Base-by-base conservation (phyloP, 2,797 vertebrate genomes). In the Graptemys geographica region DNA sequence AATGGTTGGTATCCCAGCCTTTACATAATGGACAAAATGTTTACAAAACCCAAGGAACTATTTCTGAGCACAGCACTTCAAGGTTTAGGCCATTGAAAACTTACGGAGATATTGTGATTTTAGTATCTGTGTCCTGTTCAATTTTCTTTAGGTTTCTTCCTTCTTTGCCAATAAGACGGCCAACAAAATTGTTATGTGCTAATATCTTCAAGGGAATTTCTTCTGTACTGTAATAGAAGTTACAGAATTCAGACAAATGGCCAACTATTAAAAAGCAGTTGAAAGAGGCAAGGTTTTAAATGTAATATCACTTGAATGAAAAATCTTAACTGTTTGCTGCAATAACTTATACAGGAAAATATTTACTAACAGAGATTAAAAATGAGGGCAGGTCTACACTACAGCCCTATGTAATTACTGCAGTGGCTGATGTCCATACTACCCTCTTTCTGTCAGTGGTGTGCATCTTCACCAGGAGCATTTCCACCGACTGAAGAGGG, bases 21-120 rank as follows among this genome's bases (percentile, higher is more conserved):
- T 83, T 88, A 84, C 13, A 33, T 59, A 31, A 51, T 15, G 41
- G 16, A 47, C 72, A 41, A 41, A 74, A 44, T 21, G 59, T 33
- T 69, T 69, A n/a, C n/a, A n/a, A 72, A 72, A 23, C n/a, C 9
- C n/a, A 72, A 62, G 10, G 37, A 72, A 23, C 69, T 72, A 37
- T 41, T 41, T 72, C 65, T 11, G 16, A 56, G 85, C 47, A 28
- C 25, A 80, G 10, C 44, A 86, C 13, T 85, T 41, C 19, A 18
- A 69, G 44, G 53, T 15, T 47, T 8, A 86, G 41, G 53, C 5
- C 23, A 81, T 2, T 0, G 1, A 84, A 91, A 88, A 98, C 99
- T 99, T 98, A 99, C 99, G 99, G 98, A 69, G 99, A 99, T 98
- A 99, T 99, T 8, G 99, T 99, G 98, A 99, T 99, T 99, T 99